Conservation (phyloP, 2,797 vertebrate species). For the Smutsia temminckii region DNA sequence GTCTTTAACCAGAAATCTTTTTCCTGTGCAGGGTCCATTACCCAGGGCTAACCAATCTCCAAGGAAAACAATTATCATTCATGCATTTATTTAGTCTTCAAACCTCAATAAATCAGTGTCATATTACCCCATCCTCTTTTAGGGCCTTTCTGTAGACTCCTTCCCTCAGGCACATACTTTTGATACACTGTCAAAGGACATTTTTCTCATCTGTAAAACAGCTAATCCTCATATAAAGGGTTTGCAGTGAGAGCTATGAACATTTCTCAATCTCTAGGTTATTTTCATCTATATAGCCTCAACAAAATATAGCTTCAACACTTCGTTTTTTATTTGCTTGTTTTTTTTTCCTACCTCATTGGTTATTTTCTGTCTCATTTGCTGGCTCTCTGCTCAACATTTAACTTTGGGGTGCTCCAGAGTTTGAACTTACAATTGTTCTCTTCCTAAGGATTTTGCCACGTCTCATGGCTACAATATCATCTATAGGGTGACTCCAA, state of each 20-base stretch:
- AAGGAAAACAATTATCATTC: not conserved
- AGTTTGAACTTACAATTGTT: not conserved
- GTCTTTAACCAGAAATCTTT: not conserved
- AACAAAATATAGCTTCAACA: not conserved
- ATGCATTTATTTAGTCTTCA: not conserved
- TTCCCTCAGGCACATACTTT: not conserved
- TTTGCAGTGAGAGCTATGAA: not conserved
- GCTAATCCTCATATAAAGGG: not conserved
- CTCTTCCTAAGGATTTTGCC: not conserved
- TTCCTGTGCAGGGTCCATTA: not conserved
- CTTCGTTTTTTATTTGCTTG: not conserved
- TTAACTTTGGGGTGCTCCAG: not conserved
- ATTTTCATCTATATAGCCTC: not conserved
- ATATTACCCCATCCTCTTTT: not conserved
- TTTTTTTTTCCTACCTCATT: not conserved
- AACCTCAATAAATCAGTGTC: not conserved
- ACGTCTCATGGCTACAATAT: not conserved
- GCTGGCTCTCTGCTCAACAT: not conserved
- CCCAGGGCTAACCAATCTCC: not conserved
- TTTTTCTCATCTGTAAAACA: not conserved
- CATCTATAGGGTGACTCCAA: not conserved
- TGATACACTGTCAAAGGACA: not conserved
- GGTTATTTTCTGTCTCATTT: not conserved
- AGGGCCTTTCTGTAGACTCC: not conserved
- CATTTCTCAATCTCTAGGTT: not conserved